Base-by-base conservation (phyloP, 2,113 vertebrate genomes). In the Ailuropoda melanoleuca region DNA sequence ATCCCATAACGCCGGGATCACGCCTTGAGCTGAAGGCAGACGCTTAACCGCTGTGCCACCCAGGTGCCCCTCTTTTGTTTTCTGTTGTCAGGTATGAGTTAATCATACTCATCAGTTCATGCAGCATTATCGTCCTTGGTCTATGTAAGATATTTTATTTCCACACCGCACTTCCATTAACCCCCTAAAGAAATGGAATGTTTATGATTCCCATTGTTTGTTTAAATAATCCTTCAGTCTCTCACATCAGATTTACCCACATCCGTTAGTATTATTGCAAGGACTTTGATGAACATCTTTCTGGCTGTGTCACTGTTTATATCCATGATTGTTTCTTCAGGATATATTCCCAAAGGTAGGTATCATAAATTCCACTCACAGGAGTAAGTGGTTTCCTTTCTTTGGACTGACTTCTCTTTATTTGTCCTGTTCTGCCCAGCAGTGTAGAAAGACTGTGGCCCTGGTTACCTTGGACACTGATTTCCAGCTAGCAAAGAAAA, bases 281-380 rank as follows among this genome's bases (percentile, higher is more conserved):
- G 66, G 13, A 58, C 21, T 80, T 84, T 56, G 87, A 90, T 92
- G 84, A 96, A 60, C 7, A 43, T 82, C 66, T 95, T 56, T 87
- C 26, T 88, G 66, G 21, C 62, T 78, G 24, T 60, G 48, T 50
- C 82, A 86, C 85, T 94, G 53, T 86, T 95, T 96, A 64, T 4
- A n/a, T 34, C 48, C 62, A 21, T 46, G 43, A 37, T 84, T 89
- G 34, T 90, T 87, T 83, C 90, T 80, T 82, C 34, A 80, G 43
- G 43, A 82, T 72, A 90, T 85, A 60, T 72, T 90, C 50, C 58
- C 55, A 80, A 55, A 81, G 75, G 31, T 60, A 75, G 75, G 37
- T 46, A 23, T 55, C 21, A 56, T 13, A 80, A 86, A 68, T 86
- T 88, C 34, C 56, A 46, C 84, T 83, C 39, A 13, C 7, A 87